phyloP scores from a whole-genome alignment of 2,888 invertebrate species.

The Polyploca ridens region DNA sequence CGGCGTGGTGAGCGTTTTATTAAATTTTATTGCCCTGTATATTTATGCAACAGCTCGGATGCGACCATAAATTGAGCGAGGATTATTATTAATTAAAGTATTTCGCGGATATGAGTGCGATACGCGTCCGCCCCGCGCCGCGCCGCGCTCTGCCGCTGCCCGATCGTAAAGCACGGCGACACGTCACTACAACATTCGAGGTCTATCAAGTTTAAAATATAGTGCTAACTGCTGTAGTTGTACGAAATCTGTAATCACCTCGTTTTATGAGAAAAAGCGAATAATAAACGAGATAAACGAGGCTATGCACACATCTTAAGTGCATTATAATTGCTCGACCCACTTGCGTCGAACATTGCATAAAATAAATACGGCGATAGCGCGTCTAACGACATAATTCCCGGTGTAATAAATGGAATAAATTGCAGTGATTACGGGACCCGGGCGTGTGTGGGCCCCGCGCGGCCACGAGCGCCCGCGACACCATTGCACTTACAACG shows the following conservation, averaged over 20 bases:
- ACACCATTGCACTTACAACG: background rate
- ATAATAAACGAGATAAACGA: conserved; percentile 43
- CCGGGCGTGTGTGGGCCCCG: conserved; percentile 38
- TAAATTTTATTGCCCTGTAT: conserved; percentile 65
- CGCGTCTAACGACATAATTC: conserved; percentile 63
- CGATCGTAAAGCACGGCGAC: conserved; percentile 41
- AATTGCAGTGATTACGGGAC: conserved; percentile 56
- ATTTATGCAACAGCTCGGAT: conserved; percentile 44
- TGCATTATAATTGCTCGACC: conserved; percentile 63
- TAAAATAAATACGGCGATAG: conserved; percentile 59
- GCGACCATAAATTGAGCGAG: conserved; percentile 50
- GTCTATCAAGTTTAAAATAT: conserved; percentile 46
- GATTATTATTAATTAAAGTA: conserved; percentile 56
- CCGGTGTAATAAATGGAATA: conserved; percentile 57
- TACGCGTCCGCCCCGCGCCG: conserved; percentile 22
- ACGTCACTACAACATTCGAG: conserved; percentile 38
- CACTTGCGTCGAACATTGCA: conserved; percentile 52
- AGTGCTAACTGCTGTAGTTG: conserved; percentile 39
- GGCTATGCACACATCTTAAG: conserved; percentile 54
- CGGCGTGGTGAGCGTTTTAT: conserved; percentile 69
- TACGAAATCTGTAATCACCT: conserved; percentile 45
- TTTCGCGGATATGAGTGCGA: conserved; percentile 42
- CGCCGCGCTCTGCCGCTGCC: conserved; percentile 13
- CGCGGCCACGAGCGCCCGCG: background rate
- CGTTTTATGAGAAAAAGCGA: conserved; percentile 49